Percentiles rank a stretch among this genome's conserved stretches.
phyloP scores from a whole-genome alignment of 2,113 vertebrate species.

The Hippocampus comes region DNA sequence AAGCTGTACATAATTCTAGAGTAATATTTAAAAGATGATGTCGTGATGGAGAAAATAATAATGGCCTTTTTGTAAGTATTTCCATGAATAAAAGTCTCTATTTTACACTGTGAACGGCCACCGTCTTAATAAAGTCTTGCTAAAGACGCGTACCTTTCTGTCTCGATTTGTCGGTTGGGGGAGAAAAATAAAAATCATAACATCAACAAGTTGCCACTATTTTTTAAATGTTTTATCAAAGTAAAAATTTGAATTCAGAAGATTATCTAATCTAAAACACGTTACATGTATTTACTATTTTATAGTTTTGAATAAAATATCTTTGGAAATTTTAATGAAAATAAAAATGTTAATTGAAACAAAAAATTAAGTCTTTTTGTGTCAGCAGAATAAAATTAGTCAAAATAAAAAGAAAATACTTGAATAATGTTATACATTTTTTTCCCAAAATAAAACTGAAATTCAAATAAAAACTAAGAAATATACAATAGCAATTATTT shows the following conservation, averaged over 20 bases:
- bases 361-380: no score
- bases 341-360: no score
- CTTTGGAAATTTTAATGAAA: no score
- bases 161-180: neutral
- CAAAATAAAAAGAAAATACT: no score
- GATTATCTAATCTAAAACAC: no score
- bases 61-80: constrained; percentile 93
- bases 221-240: neutral
- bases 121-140: constrained; percentile 65
- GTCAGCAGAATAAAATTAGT: no score
- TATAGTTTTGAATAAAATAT: no score
- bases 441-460: no score
- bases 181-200: neutral
- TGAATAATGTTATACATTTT: no score
- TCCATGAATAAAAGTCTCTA: constrained; percentile 94
- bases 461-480: no score
- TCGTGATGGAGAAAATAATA: constrained; percentile 48
- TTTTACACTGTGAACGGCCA: constrained; percentile 84
- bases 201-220: neutral
- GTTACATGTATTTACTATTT: no score
- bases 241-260: neutral
- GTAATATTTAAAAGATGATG: constrained; percentile 80
- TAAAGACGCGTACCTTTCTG: constrained; percentile 33
- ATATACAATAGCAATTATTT: no score
- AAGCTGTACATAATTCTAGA: constrained; percentile 97